These are phyloP conservation scores for Silurus meridionalis DNA, from an alignment of 2,113 vertebrate species.

Conservation along the genomic window DNA sequence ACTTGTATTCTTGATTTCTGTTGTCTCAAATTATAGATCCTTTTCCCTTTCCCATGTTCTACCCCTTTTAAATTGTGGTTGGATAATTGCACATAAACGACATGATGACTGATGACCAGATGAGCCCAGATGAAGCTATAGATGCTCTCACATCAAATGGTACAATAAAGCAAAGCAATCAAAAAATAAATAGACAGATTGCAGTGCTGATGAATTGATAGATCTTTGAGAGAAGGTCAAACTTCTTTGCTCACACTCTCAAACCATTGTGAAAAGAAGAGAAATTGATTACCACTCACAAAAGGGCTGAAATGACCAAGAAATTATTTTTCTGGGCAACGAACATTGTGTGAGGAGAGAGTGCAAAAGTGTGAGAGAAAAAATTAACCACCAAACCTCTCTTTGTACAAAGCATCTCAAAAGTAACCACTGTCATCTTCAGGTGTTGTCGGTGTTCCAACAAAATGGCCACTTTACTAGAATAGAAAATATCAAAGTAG, in stretches of 20 bases:
- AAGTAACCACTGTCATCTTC: slow-evolving; percentile 71
- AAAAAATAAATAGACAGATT: slow-evolving; percentile 77
- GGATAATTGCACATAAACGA: slow-evolving; percentile 73
- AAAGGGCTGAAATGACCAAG: slow-evolving; percentile 79
- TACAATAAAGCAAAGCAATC: slow-evolving; percentile 66
- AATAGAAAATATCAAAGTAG: slow-evolving; percentile 32
- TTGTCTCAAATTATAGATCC: slow-evolving; percentile 73
- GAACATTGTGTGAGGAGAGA: slow-evolving; percentile 66
- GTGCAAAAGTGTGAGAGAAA: slow-evolving; percentile 46
- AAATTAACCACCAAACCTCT: slow-evolving; percentile 64
- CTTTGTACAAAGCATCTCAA: slow-evolving; percentile 67
- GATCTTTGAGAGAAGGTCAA: slow-evolving; percentile 81
- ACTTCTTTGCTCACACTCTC: slow-evolving; percentile 75
- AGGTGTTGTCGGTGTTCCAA: slow-evolving; percentile 65
- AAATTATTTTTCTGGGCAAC: slow-evolving; percentile 81
- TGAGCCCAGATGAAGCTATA: slow-evolving; percentile 73
- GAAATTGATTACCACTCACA: slow-evolving; percentile 80
- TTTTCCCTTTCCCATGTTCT: slow-evolving; percentile 65
- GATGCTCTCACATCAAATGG: slow-evolving; percentile 71
- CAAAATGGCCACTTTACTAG: slow-evolving; percentile 54
- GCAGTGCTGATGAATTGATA: slow-evolving; percentile 78
- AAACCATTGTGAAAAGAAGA: slow-evolving; percentile 78
- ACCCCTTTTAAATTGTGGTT: slow-evolving; percentile 59
- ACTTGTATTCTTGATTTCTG: slow-evolving; percentile 62
- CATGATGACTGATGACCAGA: slow-evolving; percentile 72